Conservation (phyloP, 92 coral and sea anemone species). For the Metridium senile region DNA sequence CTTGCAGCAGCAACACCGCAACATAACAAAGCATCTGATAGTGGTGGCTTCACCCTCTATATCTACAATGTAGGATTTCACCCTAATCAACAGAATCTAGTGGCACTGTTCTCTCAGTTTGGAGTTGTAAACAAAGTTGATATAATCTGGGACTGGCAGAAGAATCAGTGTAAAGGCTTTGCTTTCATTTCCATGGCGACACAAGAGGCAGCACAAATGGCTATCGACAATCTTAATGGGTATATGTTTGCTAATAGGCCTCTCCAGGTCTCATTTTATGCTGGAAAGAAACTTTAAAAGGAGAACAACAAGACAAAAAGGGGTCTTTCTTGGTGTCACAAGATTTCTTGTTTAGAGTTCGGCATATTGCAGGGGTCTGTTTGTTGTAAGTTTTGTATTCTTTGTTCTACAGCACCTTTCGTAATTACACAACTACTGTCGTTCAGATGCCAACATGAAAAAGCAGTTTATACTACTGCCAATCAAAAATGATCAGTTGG, state of each 20-base stretch:
- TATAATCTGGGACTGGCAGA: conserved; percentile 83
- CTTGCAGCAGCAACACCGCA: conserved; percentile 46
- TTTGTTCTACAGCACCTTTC: too few relatives aligned
- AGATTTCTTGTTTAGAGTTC: neutral
- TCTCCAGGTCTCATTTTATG: conserved; percentile 74
- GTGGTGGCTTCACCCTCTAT: conserved; percentile 56
- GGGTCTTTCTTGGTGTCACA: neutral
- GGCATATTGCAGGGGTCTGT: too few relatives aligned
- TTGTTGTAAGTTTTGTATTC: too few relatives aligned
- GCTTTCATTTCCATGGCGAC: conserved; percentile 86
- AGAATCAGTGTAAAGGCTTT: conserved; percentile 73
- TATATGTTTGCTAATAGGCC: conserved; percentile 53
- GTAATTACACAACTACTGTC: too few relatives aligned
- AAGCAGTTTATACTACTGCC: too few relatives aligned
- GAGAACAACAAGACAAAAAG: neutral
- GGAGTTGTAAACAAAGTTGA: conserved; percentile 73
- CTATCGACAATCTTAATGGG: conserved; percentile 71
- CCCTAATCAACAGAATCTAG: conserved; percentile 66
- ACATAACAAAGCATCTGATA: conserved; percentile 31
- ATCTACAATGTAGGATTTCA: conserved; percentile 74
- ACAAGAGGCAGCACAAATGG: conserved; percentile 62
- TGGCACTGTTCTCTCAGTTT: conserved; percentile 60
- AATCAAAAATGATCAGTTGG: too few relatives aligned
- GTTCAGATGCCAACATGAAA: too few relatives aligned
- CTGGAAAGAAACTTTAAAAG: conserved; percentile 43